Percentiles rank a stretch among this genome's conserved stretches.
Conservation (phyloP, 2,888 invertebrate species). For the Chrysolina haemoptera region DNA sequence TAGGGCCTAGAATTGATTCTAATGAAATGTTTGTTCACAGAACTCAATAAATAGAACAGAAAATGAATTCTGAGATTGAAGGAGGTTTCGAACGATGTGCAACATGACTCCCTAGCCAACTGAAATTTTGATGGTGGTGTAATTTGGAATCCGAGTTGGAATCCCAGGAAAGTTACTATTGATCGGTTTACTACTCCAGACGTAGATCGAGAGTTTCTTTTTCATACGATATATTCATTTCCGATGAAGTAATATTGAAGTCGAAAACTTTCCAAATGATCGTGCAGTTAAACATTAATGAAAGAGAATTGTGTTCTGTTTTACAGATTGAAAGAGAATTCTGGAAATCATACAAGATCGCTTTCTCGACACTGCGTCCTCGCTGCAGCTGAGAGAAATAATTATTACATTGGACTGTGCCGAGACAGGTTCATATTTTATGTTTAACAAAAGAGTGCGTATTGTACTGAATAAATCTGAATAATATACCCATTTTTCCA, state of each 20-base stretch:
- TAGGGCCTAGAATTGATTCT: neutral
- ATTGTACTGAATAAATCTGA: constrained; percentile 32
- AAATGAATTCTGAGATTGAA: neutral
- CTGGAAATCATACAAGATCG: neutral
- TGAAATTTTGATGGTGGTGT: constrained; percentile 11
- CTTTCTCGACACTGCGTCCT: neutral
- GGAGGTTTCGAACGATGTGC: neutral
- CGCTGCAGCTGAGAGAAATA: neutral
- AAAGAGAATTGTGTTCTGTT: neutral
- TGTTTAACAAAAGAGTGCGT: constrained; percentile 29
- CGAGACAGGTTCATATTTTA: constrained; percentile 23
- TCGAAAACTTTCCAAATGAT: constrained; percentile 6
- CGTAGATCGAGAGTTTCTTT: neutral
- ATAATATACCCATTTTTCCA: constrained; percentile 25
- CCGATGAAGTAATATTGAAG: constrained; percentile 1
- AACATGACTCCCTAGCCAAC: neutral
- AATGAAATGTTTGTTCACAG: neutral
- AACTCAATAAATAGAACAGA: neutral
- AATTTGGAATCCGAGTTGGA: constrained; percentile 2
- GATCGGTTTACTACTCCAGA: neutral
- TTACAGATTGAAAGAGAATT: neutral
- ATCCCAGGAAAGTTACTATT: neutral
- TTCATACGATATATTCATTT: neutral
- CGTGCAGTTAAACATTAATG: constrained; percentile 1
- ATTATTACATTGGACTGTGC: constrained; percentile 13